Evolutionary conservation across 2,797 vertebrate genomes (phyloP).

Genomic region (Spea hammondii): DNA sequence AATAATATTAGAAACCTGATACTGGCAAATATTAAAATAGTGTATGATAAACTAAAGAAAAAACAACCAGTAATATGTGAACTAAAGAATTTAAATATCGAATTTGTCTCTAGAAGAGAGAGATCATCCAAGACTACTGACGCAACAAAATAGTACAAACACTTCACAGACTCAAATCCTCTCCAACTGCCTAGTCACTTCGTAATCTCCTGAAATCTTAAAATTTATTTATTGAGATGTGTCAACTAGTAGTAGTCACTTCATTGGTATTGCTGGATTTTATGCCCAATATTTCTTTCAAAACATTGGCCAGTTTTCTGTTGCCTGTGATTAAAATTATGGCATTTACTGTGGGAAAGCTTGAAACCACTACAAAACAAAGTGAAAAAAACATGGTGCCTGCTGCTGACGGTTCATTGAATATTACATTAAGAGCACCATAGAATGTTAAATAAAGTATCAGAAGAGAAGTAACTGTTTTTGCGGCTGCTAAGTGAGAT

Average conservation of each 20-base stretch:
- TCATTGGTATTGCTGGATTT: constrained; percentile 14
- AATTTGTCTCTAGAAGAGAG: too few species aligned
- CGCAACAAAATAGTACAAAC: too few species aligned
- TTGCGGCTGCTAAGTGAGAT: constrained; percentile 58
- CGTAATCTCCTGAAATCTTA: too few species aligned
- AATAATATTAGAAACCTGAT: too few species aligned
- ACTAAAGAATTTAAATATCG: too few species aligned
- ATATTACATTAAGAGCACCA: constrained; percentile 31
- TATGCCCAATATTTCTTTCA: constrained; percentile 21
- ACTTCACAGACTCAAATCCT: too few species aligned
- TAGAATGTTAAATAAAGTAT: constrained; percentile 57
- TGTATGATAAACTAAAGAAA: too few species aligned
- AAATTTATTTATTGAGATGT: too few species aligned
- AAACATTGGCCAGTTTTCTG: constrained; percentile 54
- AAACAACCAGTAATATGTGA: too few species aligned
- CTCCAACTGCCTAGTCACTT: too few species aligned
- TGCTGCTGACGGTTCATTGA: background rate
- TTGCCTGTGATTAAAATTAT: constrained; percentile 54
- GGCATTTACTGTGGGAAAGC: constrained; percentile 53
- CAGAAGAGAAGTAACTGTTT: constrained; percentile 61
- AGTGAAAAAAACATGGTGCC: constrained; percentile 6
- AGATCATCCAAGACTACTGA: too few species aligned
- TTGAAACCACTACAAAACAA: constrained; percentile 37
- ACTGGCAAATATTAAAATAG: too few species aligned
- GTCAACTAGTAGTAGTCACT: constrained; percentile 8